Percentiles rank a stretch among this genome's conserved stretches.
Conservation (phyloP, 2,113 vertebrate genomes). For the Microtus ochrogaster region DNA sequence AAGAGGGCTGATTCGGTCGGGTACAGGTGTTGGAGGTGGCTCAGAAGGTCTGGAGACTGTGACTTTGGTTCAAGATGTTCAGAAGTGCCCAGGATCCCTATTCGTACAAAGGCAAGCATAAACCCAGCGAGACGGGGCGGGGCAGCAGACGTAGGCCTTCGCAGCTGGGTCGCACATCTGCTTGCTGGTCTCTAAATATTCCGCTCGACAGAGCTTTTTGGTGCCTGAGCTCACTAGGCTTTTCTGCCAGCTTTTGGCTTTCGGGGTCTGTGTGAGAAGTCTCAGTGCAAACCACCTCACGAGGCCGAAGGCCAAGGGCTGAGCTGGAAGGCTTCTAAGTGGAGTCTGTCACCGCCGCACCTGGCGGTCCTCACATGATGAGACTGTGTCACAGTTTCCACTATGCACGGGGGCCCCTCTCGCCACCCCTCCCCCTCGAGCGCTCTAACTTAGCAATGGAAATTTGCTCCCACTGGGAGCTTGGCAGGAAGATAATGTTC, state of each 20-base stretch:
- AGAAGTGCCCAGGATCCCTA: neutral
- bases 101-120: neutral
- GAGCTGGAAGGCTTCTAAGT: constrained; percentile 40
- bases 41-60: neutral
- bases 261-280: constrained; percentile 6
- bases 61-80: neutral
- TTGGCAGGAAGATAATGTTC: constrained; percentile 72
- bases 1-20: neutral
- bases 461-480: constrained; percentile 68
- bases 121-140: neutral
- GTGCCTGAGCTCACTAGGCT: neutral
- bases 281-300: neutral
- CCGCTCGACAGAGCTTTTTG: neutral
- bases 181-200: constrained; percentile 1
- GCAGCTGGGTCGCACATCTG: constrained; percentile 51
- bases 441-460: constrained; percentile 67
- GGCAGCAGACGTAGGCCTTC: neutral
- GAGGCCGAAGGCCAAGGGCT: neutral
- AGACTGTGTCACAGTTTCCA: constrained; percentile 68
- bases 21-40: neutral
- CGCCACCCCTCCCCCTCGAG: neutral
- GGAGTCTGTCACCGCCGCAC: constrained; percentile 39
- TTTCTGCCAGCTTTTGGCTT: constrained; percentile 59
- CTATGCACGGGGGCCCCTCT: constrained; percentile 19
- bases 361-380: constrained; percentile 52